Base-by-base conservation (phyloP, 2,113 vertebrate species). In the Burhinus oedicnemus region DNA sequence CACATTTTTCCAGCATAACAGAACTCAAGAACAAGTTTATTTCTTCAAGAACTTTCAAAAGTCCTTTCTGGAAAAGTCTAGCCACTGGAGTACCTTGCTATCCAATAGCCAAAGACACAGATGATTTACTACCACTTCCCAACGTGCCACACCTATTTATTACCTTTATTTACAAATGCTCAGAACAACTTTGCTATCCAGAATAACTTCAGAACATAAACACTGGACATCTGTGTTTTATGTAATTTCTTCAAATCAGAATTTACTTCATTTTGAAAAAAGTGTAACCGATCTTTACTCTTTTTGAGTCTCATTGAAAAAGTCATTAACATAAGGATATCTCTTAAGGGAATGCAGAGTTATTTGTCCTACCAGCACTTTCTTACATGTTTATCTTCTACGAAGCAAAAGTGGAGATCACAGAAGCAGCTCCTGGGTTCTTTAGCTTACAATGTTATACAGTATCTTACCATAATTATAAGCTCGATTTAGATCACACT, bases 271-370 rank as follows among this genome's bases (percentile, higher is more conserved):
- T 49, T 92, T 36, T 57, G 29, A 44, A 55, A 90, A 80, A 72
- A 16, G 1, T 0, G 0, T 9, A 79, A 70, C 3, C 13, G 1
- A 14, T 25, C 18, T 68, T 76, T 72, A 49, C 18, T 57, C 20
- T 66, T 77, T 87, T 44, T 30, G 6, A 70, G 8, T 57, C 18
- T 71, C 69, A 30, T 34, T 86, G 62, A 79, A 87, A n/a, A 83
- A 64, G 18, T 17, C 2, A 2, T 92, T 88, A 76, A 51, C 8
- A 15, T 44, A 52, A 85, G 5, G 5, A 38, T 12, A 26, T 14
- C 34, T 78, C 42, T 69, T n/a, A 27, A 58, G 22, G 26, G 14
- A 83, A 69, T 27, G 17, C 8, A 60, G 13, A 71, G 10, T 72
- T 64, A 69, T n/a, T 51, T 86, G 34, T 27, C 40, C 54, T 45